A percentile compares a stretch with the other conserved stretches of the same genome.
Conservation (phyloP, 2,797 vertebrate species). For the Neosilurus hyrtlii region DNA sequence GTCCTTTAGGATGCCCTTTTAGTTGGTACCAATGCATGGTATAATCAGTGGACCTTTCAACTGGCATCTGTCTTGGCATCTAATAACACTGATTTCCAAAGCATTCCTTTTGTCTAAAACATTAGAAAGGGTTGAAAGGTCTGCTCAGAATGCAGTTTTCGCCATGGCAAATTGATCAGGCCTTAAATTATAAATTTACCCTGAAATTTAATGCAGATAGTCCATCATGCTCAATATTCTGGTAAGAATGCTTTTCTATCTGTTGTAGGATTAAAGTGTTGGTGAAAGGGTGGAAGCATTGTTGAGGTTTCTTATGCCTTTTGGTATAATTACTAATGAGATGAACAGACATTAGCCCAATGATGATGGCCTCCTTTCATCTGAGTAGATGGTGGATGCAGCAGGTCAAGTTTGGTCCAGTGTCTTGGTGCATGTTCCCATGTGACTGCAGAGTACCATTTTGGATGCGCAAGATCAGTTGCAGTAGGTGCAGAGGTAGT, state of each 20-base stretch:
- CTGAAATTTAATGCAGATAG: not conserved
- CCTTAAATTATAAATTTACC: not conserved
- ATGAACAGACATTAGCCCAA: not conserved
- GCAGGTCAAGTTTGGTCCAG: too few relatives aligned
- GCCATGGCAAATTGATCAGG: not conserved
- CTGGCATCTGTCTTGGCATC: not conserved
- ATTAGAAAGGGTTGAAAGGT: conserved; percentile 14
- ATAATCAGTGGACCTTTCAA: conserved; percentile 13
- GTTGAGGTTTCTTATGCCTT: not conserved
- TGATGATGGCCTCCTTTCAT: too few relatives aligned
- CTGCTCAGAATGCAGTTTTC: conserved; percentile 9
- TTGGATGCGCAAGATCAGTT: too few relatives aligned
- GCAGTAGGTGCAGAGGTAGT: too few relatives aligned
- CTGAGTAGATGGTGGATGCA: too few relatives aligned
- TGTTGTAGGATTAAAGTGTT: too few relatives aligned
- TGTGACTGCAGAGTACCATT: too few relatives aligned
- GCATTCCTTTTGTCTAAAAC: conserved; percentile 14
- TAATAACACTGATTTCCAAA: conserved; percentile 11
- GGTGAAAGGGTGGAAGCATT: not conserved
- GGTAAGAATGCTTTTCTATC: not conserved
- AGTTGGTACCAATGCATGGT: not conserved
- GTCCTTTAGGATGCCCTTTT: conserved; percentile 33
- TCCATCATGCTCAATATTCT: not conserved
- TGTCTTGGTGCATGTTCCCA: too few relatives aligned
- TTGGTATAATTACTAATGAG: not conserved